Conservation (phyloP, 2,888 invertebrate species). For the Exephanes ischioxanthus region DNA sequence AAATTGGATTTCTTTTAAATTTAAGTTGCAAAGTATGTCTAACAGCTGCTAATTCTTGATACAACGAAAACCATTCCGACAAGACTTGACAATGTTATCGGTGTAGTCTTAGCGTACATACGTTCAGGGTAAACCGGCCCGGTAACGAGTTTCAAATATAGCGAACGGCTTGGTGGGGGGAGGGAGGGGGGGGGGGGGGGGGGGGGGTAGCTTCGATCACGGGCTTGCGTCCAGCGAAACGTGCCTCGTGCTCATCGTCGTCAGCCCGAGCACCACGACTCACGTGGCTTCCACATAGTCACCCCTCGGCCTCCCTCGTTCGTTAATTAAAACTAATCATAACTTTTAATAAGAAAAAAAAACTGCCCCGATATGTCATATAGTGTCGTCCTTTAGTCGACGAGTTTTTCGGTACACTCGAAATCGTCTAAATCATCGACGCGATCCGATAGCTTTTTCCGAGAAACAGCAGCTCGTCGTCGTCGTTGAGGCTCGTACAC, state of each 20-base stretch:
- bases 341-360: background rate
- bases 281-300: conserved; percentile 20
- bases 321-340: background rate
- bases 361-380: background rate
- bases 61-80: too few species aligned
- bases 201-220: conserved; percentile 9
- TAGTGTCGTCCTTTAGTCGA: background rate
- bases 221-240: conserved; percentile 1
- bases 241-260: conserved; percentile 24
- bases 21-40: too few species aligned
- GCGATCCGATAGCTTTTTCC: background rate
- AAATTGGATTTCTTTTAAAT: too few species aligned
- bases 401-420: background rate
- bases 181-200: background rate
- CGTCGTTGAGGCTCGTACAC: background rate
- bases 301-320: background rate
- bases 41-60: too few species aligned
- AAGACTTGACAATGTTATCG: too few species aligned
- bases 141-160: conserved; percentile 6
- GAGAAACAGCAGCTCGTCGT: background rate
- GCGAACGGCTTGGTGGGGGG: background rate
- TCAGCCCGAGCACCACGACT: background rate
- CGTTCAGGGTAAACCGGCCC: background rate
- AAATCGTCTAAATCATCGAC: background rate
- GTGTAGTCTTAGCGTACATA: background rate